Percentiles rank a stretch among this genome's conserved stretches.
These are phyloP conservation scores for Drosophila repletoides DNA, from an alignment of 1,140 invertebrate species.

Conservation along the genomic window DNA sequence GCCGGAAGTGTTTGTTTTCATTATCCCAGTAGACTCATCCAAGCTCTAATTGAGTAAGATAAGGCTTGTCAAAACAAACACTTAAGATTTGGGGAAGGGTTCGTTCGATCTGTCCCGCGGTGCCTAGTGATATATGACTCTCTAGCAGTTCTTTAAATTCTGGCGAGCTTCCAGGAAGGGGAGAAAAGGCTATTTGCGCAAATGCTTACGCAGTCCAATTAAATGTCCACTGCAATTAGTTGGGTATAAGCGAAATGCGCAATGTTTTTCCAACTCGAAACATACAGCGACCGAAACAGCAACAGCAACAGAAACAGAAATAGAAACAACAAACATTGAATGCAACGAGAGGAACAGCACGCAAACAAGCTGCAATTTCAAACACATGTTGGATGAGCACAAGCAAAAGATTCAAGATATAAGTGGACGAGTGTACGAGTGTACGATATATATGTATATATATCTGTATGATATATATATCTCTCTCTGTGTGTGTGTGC, in stretches of 20 bases:
- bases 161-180: too few relatives aligned
- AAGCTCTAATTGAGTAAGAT: too few relatives aligned
- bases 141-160: not conserved
- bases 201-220: conserved; percentile 49
- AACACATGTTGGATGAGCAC: conserved; percentile 71
- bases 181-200: conserved; percentile 13
- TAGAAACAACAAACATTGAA: conserved; percentile 41
- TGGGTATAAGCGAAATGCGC: conserved; percentile 32
- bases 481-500: too few relatives aligned
- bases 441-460: conserved; percentile 4
- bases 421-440: too few relatives aligned
- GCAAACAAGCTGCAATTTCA: conserved; percentile 54
- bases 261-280: conserved; percentile 65
- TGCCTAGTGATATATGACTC: too few relatives aligned
- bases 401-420: conserved; percentile 21
- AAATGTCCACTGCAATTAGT: conserved; percentile 62
- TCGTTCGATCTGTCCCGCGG: too few relatives aligned
- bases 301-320: too few relatives aligned
- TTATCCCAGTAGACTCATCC: too few relatives aligned
- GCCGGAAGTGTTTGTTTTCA: too few relatives aligned
- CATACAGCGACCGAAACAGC: conserved; percentile 46
- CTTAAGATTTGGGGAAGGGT: too few relatives aligned
- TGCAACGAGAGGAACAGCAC: not conserved
- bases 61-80: too few relatives aligned
- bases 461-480: not conserved